Base-by-base conservation (phyloP, 1,140 invertebrate genomes). In the Lysiphlebus fabarum region DNA sequence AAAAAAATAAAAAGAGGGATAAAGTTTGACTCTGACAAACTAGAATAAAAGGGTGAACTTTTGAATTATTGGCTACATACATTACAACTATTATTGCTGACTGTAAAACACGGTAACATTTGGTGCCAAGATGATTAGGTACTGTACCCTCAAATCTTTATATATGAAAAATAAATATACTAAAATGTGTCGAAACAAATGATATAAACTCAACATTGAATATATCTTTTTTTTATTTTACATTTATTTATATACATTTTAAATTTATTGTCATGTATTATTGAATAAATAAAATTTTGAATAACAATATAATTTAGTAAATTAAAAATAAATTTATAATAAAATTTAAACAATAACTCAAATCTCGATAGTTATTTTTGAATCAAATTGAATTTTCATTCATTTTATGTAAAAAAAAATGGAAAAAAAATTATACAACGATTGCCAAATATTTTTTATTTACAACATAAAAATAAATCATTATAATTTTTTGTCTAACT, bases 21-120 rank as follows among this genome's bases (percentile, higher is more conserved):
- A 37, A 37, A 26, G 44, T 48, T 26, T 48, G 55, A 57, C 44
- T 48, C 33, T 44, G 34, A 43, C 34, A 53, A 34, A 10, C 9
- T 53, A 54, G 37, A 54, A 45, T 51, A 48, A 65, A 66, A 56
- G 65, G 65, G 65, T 62, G 62, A 61, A 53, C 0, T 59, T 59
- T 49, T 64, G 65, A 66, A 78, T 75, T 78, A 78, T 78, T 74
- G 75, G 65, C 75, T 76, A 76, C 74, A 77, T 75, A 75, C 71
- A 78, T 78, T 78, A 75, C 73, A 70, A 76, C 75, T 75, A 78
- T 78, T 78, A 78, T 78, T 77, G 68, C 68, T 69, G 67, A 70
- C 73, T 78, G 75, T 76, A 78, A 78, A 77, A 78, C 76, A 77
- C 70, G 75, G 72, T 68, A 71, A 75, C 75, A 77, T 78, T 78